A percentile compares a stretch with the other conserved stretches of the same genome.
Conservation (phyloP, 2,113 vertebrate genomes). For the Ivindomyrus marchei region DNA sequence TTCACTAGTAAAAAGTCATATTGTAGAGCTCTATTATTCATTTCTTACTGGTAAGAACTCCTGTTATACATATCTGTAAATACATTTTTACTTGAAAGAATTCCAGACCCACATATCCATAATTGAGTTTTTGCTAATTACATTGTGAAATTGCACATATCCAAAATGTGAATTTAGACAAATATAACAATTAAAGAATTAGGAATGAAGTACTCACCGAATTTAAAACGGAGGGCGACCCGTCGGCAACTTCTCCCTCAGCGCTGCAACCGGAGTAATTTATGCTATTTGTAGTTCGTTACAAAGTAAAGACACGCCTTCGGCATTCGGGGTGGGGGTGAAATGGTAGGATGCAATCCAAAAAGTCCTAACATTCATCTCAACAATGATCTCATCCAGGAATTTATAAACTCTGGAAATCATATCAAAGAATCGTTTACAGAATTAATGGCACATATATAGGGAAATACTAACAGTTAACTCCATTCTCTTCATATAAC, state of each 20-base stretch:
- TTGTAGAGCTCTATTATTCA: no score
- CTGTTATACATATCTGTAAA: no score
- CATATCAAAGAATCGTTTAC: neutral
- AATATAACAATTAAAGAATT: neutral
- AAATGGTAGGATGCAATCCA: neutral
- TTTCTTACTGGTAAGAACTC: no score
- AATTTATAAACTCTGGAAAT: neutral
- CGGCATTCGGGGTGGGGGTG: neutral
- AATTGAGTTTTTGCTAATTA: no score
- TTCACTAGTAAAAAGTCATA: no score
- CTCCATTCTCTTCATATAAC: neutral
- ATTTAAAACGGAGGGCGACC: neutral
- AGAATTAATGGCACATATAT: neutral
- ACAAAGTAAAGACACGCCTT: slow-evolving; percentile 5
- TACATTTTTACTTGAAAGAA: no score
- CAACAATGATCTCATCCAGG: slow-evolving; percentile 13
- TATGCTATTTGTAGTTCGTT: neutral
- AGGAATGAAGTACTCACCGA: slow-evolving; percentile 3
- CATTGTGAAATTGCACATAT: no score
- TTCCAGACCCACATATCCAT: no score
- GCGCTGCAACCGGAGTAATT: neutral
- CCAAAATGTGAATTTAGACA: no score
- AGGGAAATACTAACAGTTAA: neutral
- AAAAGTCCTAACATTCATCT: neutral
- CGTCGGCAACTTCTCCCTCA: neutral